Conservation (phyloP, 2,113 vertebrate genomes). For the Chinchilla lanigera region DNA sequence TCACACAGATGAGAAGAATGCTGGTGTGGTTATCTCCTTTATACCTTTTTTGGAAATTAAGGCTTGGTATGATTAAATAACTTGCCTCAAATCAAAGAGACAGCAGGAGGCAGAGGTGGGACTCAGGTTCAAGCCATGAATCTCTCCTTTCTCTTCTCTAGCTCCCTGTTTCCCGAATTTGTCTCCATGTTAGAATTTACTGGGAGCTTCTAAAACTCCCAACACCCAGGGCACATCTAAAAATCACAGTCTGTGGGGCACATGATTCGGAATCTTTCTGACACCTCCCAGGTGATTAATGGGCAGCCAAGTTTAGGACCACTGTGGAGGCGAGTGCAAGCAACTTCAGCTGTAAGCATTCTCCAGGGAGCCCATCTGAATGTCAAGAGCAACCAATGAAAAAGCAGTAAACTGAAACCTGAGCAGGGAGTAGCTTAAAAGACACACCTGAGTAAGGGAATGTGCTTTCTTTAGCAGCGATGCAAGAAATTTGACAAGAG, state of each 20-base stretch:
- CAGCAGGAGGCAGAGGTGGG: background rate
- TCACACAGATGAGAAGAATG: background rate
- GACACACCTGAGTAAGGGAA: no score
- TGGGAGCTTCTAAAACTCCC: background rate
- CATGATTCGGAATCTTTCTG: background rate
- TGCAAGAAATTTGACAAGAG: background rate
- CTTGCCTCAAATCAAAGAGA: background rate
- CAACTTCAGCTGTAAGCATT: background rate
- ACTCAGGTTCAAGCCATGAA: no score
- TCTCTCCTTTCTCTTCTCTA: background rate
- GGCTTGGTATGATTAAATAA: background rate
- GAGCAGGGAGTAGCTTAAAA: background rate
- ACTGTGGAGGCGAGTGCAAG: fast-evolving
- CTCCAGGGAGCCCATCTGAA: background rate
- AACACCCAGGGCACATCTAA: background rate
- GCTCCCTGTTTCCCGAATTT: background rate
- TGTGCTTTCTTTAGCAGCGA: background rate
- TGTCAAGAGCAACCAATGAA: background rate
- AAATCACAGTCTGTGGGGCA: background rate
- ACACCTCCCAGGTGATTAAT: background rate
- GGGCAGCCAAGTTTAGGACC: background rate
- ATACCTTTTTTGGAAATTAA: background rate
- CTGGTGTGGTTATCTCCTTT: background rate
- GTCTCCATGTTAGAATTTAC: background rate
- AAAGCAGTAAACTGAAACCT: background rate